Evolutionary conservation across 2,113 vertebrate genomes (phyloP), one percentile per base, ranked within the genome.

Genomic region (Collichthys lucidus): DNA sequence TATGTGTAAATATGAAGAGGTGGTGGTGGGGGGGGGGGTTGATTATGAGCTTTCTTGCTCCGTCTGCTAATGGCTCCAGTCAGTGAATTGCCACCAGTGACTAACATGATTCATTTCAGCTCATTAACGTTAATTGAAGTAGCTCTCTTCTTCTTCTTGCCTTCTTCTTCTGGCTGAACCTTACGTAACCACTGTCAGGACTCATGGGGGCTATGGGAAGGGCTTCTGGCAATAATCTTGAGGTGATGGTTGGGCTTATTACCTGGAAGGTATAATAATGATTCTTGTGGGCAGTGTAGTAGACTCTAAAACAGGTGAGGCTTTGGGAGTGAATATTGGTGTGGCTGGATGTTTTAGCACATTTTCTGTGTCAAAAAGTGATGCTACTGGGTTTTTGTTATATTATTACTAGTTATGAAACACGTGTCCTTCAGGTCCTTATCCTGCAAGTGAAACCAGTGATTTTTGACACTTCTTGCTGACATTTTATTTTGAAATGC

Each of bases 41-140:
- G 44, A 73, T 88, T 67, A 89, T 81, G 82, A 87, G 76, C 67
- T 74, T 80, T 77, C 12, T 83, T 2, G 12, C 61, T 77, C 60
- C 24, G 77, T 60, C 53, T 76, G 44, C 78, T 87, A 90, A 88
- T 85, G 71, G 64, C 47, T 56, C 20, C 79, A 87, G 82, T 86
- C 82, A 56, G 73, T 86, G 86, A 86, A 70, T 90, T 86, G 80
- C 68, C 72, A 77, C 60, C 83, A 86, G 52, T 70, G 77, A 80
- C 80, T 81, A 80, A 88, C 79, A 72, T 86, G 80, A 92, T 89
- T 91, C 47, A 90, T 85, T 81, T 84, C 31, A 72, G 50, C 73
- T 87, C 82, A 85, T 92, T 87, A 86, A 82, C 4, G 26, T 67
- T 88, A 88, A 86, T 86, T 85, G 74, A 89, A 86, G 69, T 60